These are phyloP conservation scores for Leptodirus hochenwartii DNA, from an alignment of 2,888 invertebrate species.

Conservation along the genomic window DNA sequence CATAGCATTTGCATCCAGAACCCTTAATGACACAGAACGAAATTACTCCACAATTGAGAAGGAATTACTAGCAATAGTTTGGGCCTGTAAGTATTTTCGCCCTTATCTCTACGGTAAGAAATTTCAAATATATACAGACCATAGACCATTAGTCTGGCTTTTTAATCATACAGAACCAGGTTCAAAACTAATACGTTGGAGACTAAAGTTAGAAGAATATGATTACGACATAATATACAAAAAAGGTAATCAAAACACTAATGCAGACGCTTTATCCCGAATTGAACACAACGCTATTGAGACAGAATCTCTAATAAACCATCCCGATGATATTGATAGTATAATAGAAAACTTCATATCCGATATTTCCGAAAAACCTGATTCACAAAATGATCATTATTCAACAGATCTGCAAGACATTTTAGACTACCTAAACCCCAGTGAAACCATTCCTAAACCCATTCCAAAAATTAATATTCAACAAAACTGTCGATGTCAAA, in stretches of 20 bases:
- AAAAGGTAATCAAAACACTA: conserved; percentile 9
- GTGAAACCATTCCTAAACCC: too few species aligned
- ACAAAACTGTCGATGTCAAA: too few species aligned
- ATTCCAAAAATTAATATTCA: too few species aligned
- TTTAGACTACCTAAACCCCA: too few species aligned
- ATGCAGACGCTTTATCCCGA: conserved; percentile 9
- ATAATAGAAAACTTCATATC: conserved; percentile 1
- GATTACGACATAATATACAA: conserved; percentile 9
- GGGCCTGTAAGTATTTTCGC: conserved; percentile 12
- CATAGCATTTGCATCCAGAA: conserved; percentile 17
- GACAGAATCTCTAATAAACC: conserved; percentile 1
- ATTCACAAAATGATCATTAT: too few species aligned
- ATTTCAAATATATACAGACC: conserved; percentile 11
- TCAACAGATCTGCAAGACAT: too few species aligned
- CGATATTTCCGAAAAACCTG: not conserved
- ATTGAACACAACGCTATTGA: conserved; percentile 6
- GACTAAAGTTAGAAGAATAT: conserved; percentile 18
- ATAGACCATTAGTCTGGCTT: conserved; percentile 12
- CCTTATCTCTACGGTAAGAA: conserved; percentile 11
- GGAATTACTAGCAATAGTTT: conserved; percentile 13
- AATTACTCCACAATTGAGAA: conserved; percentile 12
- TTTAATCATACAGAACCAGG: conserved; percentile 17
- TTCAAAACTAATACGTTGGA: conserved; percentile 17
- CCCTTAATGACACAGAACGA: conserved; percentile 12
- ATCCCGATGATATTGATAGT: conserved; percentile 3